Evolutionary conservation across 2,797 vertebrate species (phyloP), one percentile per base, ranked within the genome.

Genomic region (Pristis pectinata): DNA sequence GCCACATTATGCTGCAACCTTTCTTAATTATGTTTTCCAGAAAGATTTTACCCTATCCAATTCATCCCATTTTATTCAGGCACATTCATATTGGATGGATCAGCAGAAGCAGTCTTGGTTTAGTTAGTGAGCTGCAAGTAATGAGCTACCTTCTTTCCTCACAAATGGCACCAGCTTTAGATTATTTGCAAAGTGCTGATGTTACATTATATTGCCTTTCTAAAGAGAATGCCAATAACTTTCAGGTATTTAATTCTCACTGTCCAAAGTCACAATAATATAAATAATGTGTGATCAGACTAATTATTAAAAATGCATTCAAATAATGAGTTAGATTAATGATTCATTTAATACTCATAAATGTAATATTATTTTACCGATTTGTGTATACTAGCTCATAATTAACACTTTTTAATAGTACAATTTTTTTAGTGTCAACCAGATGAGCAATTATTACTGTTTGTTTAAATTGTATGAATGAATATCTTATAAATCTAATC

Each of bases 391-490:
- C 59, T 17, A 89, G 6, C 15, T 11, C 7, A 64, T 89, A 34
- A 89, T 89, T 49, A 10, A 49, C 56, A 91, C 24, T 37, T 93
- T 67, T 70, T 49, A 93, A 72, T 93, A 59, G 64, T 5, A 27
- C 64, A 93, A 67, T n/a, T n/a, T 67, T 61, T 41, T 24, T 70
- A 72, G 67, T 41, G n/a, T 70, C 17, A 93, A 27, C 44, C 30
- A 72, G 41, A 93, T 93, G 22, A 70, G 30, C 34, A 77, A 41
- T 49, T 93, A 44, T 93, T 72, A 49, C 37, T 27, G 37, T 44
- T 44, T 72, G 37, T 70, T 49, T 93, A 93, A 93, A 72, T 64
- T n/a, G n/a, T 89, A n/a, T 64, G 85, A 61, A 93, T 34, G 67
- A 67, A 70, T 93, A 22, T 49, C 61, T 72, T 67, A 44, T 93